Conservation (phyloP, 2,888 invertebrate genomes). For the Tinea pellionella region DNA sequence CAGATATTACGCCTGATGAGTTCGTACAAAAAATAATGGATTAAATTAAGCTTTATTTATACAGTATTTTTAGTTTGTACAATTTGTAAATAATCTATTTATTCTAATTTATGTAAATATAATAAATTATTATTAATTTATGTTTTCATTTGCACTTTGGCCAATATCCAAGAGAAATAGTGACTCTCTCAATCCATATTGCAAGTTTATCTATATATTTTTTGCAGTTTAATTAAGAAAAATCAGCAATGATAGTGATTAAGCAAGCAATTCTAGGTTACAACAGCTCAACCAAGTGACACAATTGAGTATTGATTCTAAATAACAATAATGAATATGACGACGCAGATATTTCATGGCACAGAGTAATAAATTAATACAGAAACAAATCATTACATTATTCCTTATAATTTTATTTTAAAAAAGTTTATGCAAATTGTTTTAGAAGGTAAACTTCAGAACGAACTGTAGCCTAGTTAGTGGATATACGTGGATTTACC, state of each 20-base stretch:
- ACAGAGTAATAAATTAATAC: neutral
- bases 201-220: too few species aligned
- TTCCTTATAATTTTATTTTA: too few species aligned
- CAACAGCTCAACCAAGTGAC: neutral
- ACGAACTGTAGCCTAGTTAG: too few species aligned
- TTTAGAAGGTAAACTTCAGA: too few species aligned
- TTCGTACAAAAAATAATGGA: constrained; percentile 31
- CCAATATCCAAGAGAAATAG: neutral
- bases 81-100: constrained; percentile 13
- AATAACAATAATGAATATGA: neutral
- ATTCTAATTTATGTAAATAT: constrained; percentile 1
- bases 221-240: too few species aligned
- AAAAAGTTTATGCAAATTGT: too few species aligned
- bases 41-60: neutral
- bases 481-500: too few species aligned
- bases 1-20: constrained; percentile 45
- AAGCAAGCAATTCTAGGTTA: neutral
- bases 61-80: constrained; percentile 8
- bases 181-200: too few species aligned
- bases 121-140: neutral
- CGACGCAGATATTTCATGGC: neutral
- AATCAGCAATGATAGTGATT: neutral
- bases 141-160: neutral
- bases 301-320: neutral
- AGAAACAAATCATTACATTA: neutral